Evolutionary conservation across 2,888 invertebrate species (phyloP), one percentile per base, ranked within the genome.

Genomic region (Pseudeuparius sepicola): DNA sequence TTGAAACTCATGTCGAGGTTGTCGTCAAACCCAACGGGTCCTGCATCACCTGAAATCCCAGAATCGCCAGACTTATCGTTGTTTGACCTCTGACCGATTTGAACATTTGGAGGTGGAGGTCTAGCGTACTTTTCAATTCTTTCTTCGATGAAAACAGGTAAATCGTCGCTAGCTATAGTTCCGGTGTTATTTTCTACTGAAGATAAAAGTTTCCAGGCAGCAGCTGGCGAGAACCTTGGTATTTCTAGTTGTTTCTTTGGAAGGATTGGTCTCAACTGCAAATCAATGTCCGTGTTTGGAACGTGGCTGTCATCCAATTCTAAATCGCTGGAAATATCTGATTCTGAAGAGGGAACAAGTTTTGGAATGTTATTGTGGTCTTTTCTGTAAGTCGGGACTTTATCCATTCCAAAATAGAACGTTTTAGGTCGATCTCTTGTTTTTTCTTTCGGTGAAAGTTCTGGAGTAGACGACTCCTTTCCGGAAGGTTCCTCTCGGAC

Each of bases 341-440:
- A 74, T 51, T 68, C 70, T 5, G 70, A 70, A 26, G 70, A 71
- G 45, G 52, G 43, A 14, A 51, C 39, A n/a, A n/a, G n/a, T 39
- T 45, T 41, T 23, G 7, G 47, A 11, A 52, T 36, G 34, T 41
- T 49, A 13, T 47, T 37, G 4, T 50, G 43, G 28, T 50, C 48
- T 24, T 50, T 40, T 14, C 51, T 45, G 9, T 31, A 46, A 39
- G 24, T 43, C 41, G 24, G 38, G 34, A 13, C 28, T 45, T 73
- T 70, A 43, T 75, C 75, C 83, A 85, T 84, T 20, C 85, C 84
- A 53, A 85, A 85, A 61, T 85, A 85, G 59, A 85, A 85, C 9
- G 69, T 71, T 52, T 72, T 75, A 12, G 68, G 62, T 41, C 64
- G 60, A 25, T 49, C 51, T 30, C 48, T 48, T 25, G 42, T 43